A percentile compares a stretch with the other conserved stretches of the same genome.
Evolutionary conservation across 2,113 vertebrate species (phyloP).

Genomic region (Apteryx owenii): DNA sequence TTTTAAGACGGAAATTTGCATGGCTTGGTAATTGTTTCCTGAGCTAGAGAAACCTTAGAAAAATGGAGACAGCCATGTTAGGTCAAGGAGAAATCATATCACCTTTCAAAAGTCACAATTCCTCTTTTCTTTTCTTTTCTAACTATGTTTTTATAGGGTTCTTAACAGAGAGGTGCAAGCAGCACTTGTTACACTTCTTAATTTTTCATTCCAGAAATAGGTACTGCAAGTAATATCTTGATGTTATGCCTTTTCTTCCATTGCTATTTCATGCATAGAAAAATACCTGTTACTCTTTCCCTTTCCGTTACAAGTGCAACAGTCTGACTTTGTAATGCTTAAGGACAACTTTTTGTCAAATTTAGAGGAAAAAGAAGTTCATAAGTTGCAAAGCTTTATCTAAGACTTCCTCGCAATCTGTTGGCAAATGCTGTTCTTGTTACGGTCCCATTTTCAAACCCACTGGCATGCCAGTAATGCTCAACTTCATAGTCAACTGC

Average conservation of each 20-base stretch:
- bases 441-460: not conserved
- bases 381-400: not conserved
- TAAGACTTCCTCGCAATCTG: not conserved
- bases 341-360: not conserved
- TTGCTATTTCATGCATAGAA: not conserved
- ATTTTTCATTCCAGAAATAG: not conserved
- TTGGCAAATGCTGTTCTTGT: not conserved
- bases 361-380: not conserved
- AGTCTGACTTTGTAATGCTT: not conserved
- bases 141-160: not conserved
- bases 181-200: not conserved
- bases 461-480: not conserved
- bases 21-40: not conserved
- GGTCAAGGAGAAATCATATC: not conserved
- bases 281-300: not conserved
- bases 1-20: not conserved
- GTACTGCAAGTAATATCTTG: not conserved
- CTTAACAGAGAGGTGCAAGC: not conserved
- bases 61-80: not conserved
- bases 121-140: no score
- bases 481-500: not conserved
- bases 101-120: not conserved
- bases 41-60: not conserved
- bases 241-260: not conserved
- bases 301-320: not conserved